phyloP scores from a whole-genome alignment of 2,797 vertebrate species.

The Hippocampus kuda region DNA sequence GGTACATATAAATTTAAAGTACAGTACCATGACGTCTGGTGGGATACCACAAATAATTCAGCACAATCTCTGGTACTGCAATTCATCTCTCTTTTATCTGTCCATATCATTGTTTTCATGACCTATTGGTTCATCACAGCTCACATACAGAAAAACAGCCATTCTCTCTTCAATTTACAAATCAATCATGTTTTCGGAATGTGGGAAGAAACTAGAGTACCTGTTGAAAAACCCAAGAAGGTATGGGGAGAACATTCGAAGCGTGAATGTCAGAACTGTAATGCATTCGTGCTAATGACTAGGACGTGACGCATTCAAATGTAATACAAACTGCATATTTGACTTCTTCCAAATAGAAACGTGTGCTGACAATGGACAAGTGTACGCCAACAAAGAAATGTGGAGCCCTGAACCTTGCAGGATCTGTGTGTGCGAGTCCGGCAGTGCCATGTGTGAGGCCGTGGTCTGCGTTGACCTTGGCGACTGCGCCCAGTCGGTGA shows the following conservation, averaged over 20 bases:
- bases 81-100: too few species aligned
- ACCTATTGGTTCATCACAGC: neutral
- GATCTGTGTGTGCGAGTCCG: constrained; percentile 47
- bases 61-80: neutral
- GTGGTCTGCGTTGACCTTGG: constrained; percentile 45
- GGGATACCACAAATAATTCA: neutral
- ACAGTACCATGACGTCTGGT: neutral
- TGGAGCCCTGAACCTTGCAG: constrained; percentile 51
- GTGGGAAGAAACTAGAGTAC: neutral
- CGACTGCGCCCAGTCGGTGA: constrained; percentile 30
- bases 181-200: neutral
- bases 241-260: neutral
- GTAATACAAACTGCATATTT: neutral
- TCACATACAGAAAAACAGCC: neutral
- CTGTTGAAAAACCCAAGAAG: neutral
- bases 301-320: neutral
- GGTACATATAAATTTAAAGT: neutral
- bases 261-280: neutral
- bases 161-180: too few species aligned
- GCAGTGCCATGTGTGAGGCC: constrained; percentile 34
- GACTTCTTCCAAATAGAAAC: constrained; percentile 20
- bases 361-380: constrained; percentile 49
- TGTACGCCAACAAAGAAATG: constrained; percentile 39
- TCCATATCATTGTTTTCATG: too few species aligned
- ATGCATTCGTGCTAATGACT: neutral